phyloP scores from a whole-genome alignment of 1,140 invertebrate genomes.

The Brachionus rotundiformis region DNA sequence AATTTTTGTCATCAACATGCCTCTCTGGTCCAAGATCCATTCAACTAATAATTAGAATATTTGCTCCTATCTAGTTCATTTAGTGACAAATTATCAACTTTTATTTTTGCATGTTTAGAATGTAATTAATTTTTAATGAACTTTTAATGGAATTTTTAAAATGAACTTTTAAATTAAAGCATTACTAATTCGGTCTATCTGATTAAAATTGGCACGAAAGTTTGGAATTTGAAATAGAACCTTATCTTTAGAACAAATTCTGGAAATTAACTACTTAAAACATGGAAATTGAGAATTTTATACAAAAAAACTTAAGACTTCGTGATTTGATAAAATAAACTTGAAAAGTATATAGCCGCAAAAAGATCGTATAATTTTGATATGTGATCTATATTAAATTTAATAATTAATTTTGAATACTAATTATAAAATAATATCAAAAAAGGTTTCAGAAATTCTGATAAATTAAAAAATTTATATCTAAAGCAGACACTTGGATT shows the following conservation, averaged over 20 bases:
- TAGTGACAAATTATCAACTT: conserved; percentile 2
- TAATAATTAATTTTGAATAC: no score
- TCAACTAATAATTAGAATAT: background rate
- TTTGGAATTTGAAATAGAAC: background rate
- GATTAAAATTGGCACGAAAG: background rate
- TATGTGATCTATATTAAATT: no score
- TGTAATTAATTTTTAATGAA: background rate
- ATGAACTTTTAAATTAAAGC: background rate
- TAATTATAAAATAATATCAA: no score
- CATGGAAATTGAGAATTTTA: background rate
- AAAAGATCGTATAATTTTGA: no score
- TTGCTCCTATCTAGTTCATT: background rate
- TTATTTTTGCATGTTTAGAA: background rate
- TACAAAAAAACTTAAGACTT: no score
- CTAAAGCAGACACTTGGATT: no score
- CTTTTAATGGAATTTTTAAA: background rate
- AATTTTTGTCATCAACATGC: background rate
- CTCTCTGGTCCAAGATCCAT: background rate
- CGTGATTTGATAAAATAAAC: no score
- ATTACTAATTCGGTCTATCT: background rate
- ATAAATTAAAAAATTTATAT: no score
- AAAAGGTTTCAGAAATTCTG: no score
- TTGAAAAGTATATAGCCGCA: no score
- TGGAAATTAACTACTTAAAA: background rate
- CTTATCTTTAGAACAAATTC: no score